Base-by-base conservation (phyloP, 1,140 invertebrate genomes). In the Notospermus geniculatus region DNA sequence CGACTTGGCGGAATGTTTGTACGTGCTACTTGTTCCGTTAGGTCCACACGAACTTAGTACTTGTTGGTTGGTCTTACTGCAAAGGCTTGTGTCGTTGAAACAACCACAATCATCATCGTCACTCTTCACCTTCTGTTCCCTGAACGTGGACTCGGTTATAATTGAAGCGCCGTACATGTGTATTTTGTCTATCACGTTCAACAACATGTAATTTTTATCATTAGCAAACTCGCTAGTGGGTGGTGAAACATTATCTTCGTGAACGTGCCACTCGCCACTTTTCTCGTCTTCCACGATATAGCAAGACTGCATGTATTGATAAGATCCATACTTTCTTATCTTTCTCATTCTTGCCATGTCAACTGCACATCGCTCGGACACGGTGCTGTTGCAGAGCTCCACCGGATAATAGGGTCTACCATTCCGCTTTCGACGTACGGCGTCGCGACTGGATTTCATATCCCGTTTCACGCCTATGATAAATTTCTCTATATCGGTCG, bases 101-200 rank as follows among this genome's bases (percentile, higher is more conserved):
- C 46, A 50, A 50, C n/a, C n/a, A 9, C 9, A 7, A 50, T 4
- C 4, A 5, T 4, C 4, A 9, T 50, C 46, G 46, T 50, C 25
- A 7, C n/a, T n/a, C n/a, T 23, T 9, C 9, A 5, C 46, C 9
- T 50, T 9, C n/a, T 27, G 46, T 50, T 50, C 46, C 4, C 46
- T 4, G 5, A 50, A n/a, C 4, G 25, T 27, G n/a, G 4, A 5
- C 9, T 50, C 46, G 46, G 46, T 5, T 50, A 50, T 19, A 9
- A 50, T 50, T 19, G 4, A n/a, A 7, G n/a, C n/a, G 25, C 46
- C 46, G 46, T 50, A 27, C 46, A 50, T 50, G 46, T 50, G 46
- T 5, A 23, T 19, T 50, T 50, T 50, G 46, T 50, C 46, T 4
- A 50, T 50, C 25, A 50, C 46, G n/a, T 50, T 50, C n/a, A 50